Evolutionary conservation across 2,888 invertebrate species (phyloP), one percentile per base, ranked within the genome.

Genomic region (Embidobia sp.): DNA sequence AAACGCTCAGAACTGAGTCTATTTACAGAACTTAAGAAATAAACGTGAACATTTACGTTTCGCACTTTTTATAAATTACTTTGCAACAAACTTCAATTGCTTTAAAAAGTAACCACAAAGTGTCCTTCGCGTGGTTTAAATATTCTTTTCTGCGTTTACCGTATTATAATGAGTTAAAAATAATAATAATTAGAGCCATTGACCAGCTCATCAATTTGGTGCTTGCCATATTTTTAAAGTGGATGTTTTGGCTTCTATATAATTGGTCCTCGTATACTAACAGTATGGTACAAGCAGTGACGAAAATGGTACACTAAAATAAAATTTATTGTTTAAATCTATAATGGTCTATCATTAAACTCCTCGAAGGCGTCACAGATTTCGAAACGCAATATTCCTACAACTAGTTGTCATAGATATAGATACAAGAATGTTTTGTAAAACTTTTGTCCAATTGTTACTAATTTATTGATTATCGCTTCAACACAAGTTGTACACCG

Each of bases 271-370:
- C 85, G 81, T 86, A 85, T 86, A 85, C 84, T 82, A 80, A 79
- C 81, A 82, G 81, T 85, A 85, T 84, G 85, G 84, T 85, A 82
- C 86, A 86, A 85, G 86, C 86, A 85, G 86, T 86, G 85, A 84
- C 86, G 80, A 80, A 73, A 80, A 79, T 82, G 79, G 84, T 53
- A 79, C 80, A 73, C 78, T 78, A 80, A 83, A 85, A 85, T 84
- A 85, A 85, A 85, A 85, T 85, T 81, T 82, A 55, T 70, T 51
- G 49, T 51, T 76, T 44, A 37, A 48, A 35, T 55, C 10, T 40
- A 19, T 48, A 57, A 46, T 19, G 55, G 31, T 27, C 46, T 40
- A 51, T 53, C 66, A 40, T 53, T 59, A 48, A 37, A 75, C 67
- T 67, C 48, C 61, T 53, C 44, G 27, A 42, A 42, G 42, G 13